phyloP scores from a whole-genome alignment of 1,140 invertebrate genomes.

The Aphis gossypii region DNA sequence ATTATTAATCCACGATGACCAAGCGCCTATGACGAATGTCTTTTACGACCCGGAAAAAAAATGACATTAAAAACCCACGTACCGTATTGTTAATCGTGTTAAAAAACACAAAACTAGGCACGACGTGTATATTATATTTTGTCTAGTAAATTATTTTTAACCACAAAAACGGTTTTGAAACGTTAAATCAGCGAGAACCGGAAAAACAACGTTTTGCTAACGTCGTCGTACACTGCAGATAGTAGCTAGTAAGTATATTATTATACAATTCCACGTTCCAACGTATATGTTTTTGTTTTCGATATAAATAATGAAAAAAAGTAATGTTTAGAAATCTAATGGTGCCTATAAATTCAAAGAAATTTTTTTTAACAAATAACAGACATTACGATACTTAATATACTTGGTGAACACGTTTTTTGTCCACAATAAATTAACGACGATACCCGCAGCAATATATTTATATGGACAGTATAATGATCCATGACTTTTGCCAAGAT shows the following conservation, averaged over 20 bases:
- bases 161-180: not conserved
- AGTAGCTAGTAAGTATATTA: too few species aligned
- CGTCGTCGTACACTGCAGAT: not conserved
- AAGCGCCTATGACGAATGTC: slow-evolving; percentile 14
- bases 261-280: not conserved
- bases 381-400: not conserved
- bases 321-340: not conserved
- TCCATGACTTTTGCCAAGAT: not conserved
- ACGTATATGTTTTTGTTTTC: not conserved
- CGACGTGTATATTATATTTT: not conserved
- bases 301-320: not conserved
- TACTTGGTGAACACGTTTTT: not conserved
- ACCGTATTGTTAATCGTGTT: not conserved
- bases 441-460: not conserved
- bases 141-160: not conserved
- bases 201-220: not conserved
- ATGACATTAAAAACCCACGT: slow-evolving; percentile 10
- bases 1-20: not conserved
- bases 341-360: not conserved
- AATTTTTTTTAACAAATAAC: not conserved
- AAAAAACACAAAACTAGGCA: not conserved
- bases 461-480: not conserved
- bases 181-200: not conserved
- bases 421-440: not conserved
- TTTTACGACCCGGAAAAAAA: slow-evolving; percentile 3